phyloP scores from a whole-genome alignment of 2,888 invertebrate species.

The Eupithecia abbreviata region DNA sequence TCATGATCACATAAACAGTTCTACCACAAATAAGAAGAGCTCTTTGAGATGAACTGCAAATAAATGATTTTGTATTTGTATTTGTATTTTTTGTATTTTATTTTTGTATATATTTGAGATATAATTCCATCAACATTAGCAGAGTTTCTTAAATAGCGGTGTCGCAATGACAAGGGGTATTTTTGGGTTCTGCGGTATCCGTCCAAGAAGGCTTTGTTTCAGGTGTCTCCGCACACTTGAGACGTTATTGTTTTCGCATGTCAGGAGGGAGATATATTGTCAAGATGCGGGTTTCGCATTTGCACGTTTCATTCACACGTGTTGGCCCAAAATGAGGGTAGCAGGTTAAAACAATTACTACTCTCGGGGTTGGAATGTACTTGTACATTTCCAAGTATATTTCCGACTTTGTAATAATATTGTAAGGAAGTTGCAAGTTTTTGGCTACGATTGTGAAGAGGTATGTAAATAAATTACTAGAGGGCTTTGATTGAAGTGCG shows the following conservation, averaged over 20 bases:
- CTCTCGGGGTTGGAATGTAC: slow-evolving; percentile 17
- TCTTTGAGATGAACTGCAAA: neutral
- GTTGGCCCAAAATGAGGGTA: slow-evolving; percentile 46
- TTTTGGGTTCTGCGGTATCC: slow-evolving; percentile 13
- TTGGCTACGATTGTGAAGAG: neutral
- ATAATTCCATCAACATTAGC: neutral
- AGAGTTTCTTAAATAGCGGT: neutral
- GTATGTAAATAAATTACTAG: slow-evolving; percentile 5
- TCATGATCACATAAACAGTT: neutral
- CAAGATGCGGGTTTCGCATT: slow-evolving; percentile 50
- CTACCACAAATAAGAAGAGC: neutral
- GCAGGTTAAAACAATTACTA: slow-evolving; percentile 11
- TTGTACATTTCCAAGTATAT: slow-evolving; percentile 11
- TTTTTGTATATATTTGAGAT: too few relatives aligned
- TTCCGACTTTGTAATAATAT: neutral
- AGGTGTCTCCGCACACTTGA: slow-evolving; percentile 56
- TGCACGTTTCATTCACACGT: slow-evolving; percentile 47
- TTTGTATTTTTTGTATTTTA: too few relatives aligned
- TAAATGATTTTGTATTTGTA: too few relatives aligned
- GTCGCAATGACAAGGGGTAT: slow-evolving; percentile 3
- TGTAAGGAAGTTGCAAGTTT: slow-evolving; percentile 5
- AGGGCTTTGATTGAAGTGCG: neutral
- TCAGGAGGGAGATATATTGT: slow-evolving; percentile 67
- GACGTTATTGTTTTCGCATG: slow-evolving; percentile 73
- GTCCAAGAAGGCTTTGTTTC: slow-evolving; percentile 52